Conservation (phyloP, 2,888 invertebrate species). For the Sipha maydis region DNA sequence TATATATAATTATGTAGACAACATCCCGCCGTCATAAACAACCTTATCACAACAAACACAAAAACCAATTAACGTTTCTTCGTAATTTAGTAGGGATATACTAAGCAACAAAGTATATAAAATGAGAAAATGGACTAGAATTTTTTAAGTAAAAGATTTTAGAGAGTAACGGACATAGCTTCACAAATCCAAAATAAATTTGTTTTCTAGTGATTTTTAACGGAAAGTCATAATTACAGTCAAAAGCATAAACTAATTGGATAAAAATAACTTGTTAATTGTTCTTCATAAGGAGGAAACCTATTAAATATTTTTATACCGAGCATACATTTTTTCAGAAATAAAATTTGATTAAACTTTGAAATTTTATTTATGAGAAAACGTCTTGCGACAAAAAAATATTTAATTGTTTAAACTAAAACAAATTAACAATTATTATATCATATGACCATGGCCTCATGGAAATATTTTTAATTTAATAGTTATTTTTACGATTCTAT, state of each 20-base stretch:
- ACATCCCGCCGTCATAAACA: constrained; percentile 19
- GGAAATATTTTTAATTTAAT: not conserved
- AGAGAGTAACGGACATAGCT: not conserved
- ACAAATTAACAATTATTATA: no score
- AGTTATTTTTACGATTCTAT: not conserved
- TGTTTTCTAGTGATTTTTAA: not conserved
- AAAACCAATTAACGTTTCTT: constrained; percentile 4
- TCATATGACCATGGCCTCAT: not conserved
- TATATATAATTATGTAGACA: not conserved
- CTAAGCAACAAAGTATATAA: not conserved
- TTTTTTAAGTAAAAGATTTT: not conserved
- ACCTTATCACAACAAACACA: constrained; percentile 43
- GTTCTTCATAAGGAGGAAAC: not conserved
- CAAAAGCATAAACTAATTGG: not conserved
- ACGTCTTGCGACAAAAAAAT: not conserved
- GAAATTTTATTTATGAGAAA: constrained; percentile 14
- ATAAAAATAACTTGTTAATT: not conserved
- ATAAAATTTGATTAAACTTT: not conserved
- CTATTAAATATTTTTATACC: constrained; percentile 18
- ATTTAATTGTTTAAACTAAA: not conserved
- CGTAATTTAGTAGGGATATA: not conserved
- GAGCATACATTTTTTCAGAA: not conserved
- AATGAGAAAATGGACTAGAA: not conserved
- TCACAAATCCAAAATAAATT: not conserved
- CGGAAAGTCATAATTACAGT: not conserved